Evolutionary conservation across 1,140 invertebrate genomes (phyloP).

Genomic region (Ptiloglossa arizonensis): DNA sequence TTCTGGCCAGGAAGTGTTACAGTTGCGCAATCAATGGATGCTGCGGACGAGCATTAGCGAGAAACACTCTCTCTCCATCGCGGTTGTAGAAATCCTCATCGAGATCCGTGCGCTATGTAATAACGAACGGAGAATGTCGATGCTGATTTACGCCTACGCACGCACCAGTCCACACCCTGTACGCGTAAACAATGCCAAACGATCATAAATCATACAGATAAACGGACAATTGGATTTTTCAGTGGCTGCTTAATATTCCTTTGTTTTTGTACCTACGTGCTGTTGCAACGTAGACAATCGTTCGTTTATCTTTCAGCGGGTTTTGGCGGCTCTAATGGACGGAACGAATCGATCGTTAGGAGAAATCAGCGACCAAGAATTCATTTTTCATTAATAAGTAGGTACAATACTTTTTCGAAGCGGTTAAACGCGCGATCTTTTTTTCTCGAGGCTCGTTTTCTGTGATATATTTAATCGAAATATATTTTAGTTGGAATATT

Average conservation of each 20-base stretch:
- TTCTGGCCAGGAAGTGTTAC: background rate
- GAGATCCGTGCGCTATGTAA: conserved; percentile 28
- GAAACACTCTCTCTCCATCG: conserved; percentile 20
- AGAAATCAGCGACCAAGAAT: background rate
- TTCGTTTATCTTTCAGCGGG: background rate
- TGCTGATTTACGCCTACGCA: conserved; percentile 27
- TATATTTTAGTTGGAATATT: too few relatives aligned
- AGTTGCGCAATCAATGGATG: background rate
- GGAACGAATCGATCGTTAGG: background rate
- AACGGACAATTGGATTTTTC: conserved; percentile 15
- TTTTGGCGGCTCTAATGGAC: background rate
- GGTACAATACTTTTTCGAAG: too few relatives aligned
- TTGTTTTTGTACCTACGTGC: conserved; percentile 13
- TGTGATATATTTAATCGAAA: too few relatives aligned
- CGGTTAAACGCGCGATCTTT: too few relatives aligned
- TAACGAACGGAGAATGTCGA: conserved; percentile 46
- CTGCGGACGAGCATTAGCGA: background rate
- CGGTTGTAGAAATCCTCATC: background rate
- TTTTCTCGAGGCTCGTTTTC: too few relatives aligned
- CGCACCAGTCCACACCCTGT: conserved; percentile 24
- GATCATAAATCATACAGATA: conserved; percentile 39
- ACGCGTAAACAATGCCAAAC: conserved; percentile 45
- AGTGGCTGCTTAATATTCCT: conserved; percentile 19
- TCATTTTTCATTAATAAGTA: too few relatives aligned
- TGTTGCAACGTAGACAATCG: background rate